Percentiles rank a stretch among this genome's conserved stretches.
These are phyloP conservation scores for Microchirus variegatus DNA, from an alignment of 2,797 vertebrate species.

Conservation along the genomic window DNA sequence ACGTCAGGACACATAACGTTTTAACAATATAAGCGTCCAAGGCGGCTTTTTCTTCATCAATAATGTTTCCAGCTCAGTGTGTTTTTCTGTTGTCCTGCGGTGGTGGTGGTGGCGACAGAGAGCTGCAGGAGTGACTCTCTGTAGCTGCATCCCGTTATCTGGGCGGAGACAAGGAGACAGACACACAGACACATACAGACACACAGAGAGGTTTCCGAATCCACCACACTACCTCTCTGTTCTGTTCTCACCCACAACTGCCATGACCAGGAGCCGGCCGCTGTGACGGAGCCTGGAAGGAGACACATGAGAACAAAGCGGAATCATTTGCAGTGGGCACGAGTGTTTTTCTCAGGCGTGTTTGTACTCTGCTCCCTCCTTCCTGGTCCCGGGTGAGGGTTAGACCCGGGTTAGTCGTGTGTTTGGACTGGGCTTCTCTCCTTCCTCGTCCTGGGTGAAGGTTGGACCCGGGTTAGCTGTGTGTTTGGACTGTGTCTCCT, in stretches of 20 bases:
- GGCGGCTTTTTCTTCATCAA: too few species aligned
- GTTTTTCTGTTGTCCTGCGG: not conserved
- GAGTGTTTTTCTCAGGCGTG: not conserved
- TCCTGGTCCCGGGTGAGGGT: too few species aligned
- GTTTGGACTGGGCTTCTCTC: constrained; percentile 24
- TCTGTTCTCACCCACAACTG: constrained; percentile 45
- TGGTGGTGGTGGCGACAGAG: constrained; percentile 74
- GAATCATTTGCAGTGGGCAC: constrained; percentile 1
- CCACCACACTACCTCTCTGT: constrained; percentile 40
- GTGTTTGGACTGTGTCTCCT: constrained; percentile 21
- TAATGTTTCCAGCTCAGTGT: not conserved
- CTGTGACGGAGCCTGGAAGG: constrained; percentile 6
- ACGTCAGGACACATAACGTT: too few species aligned
- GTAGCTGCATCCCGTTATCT: constrained; percentile 66
- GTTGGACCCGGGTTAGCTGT: too few species aligned
- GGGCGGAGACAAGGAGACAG: constrained; percentile 66
- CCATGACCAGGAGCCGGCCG: constrained; percentile 40
- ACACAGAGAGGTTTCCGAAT: constrained; percentile 1
- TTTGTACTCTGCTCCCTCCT: too few species aligned
- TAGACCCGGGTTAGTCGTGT: too few species aligned
- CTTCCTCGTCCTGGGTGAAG: constrained; percentile 13
- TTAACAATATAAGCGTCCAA: too few species aligned
- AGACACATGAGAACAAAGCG: constrained; percentile 41
- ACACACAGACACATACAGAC: constrained; percentile 7
- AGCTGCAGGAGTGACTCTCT: constrained; percentile 49